Base-by-base conservation (phyloP, 1,140 invertebrate genomes). In the Tetraneura akinire region DNA sequence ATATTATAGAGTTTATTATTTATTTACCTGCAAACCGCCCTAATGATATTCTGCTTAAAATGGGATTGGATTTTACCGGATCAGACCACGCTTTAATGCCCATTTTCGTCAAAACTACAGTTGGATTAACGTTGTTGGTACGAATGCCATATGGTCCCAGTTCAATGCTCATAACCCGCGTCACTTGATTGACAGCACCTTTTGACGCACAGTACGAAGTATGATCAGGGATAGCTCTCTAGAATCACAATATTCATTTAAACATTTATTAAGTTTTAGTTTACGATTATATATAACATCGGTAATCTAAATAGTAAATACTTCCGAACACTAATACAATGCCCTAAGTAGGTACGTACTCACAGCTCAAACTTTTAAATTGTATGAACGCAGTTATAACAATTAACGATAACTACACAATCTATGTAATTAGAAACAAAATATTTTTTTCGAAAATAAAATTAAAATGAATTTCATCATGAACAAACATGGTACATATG, bases 51-150 rank as follows among this genome's bases (percentile, higher is more conserved):
- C 92, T 93, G 8, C 87, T 86, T 76, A 92, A 81, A 89, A 97
- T 91, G 4, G 89, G 89, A 10, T 87, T 86, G 49, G 91, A 89
- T 85, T 91, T 94, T 1, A 84, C 85, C 1, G 94, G 92, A 84
- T 96, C 91, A 18, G 90, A 90, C 96, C 96, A 97, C n/a, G 90
- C 91, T n/a, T 90, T 85, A 84, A 88, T 89, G 0, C 93, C 94
- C 94, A 97, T 95, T 81, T 92, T 92, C 9, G 96, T 98, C 87
- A 96, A 87, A n/a, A 95, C 93, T 0, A 96, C 94, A 1, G 94
- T 96, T 11, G 96, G 96, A 87, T 96, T 96, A 0, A 98, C 91
- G 70, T 89, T 88, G 85, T 98, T 98, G 0, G 96, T 92, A 81
- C 96, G 89, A 81, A 98, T 97, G 81, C 93, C 91, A 82, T 92